Base-by-base conservation (phyloP, 2,797 vertebrate species). In the Mormyrus proboscirostris region DNA sequence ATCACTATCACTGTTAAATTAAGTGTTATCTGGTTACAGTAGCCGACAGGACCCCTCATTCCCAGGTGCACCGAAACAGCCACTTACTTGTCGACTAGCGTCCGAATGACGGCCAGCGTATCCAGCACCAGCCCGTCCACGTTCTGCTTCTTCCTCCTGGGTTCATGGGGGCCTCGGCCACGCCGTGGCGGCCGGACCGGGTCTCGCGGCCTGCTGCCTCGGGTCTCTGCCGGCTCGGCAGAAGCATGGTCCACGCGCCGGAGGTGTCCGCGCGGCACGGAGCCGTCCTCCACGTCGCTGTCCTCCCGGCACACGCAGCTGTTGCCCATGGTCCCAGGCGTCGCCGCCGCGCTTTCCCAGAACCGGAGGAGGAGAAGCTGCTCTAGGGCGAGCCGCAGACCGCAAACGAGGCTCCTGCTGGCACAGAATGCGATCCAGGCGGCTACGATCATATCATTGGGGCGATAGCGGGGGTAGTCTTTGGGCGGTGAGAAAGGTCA, bases 371-470 rank as follows among this genome's bases (percentile, higher is more conserved):
- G 33, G 91, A 93, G 95, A 91, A 94, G 95, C 93, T 96, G 96
- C 91, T 92, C 92, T 91, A 97, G 94, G 94, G 97, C 95, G 94
- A 97, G 95, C 91, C 96, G 97, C 92, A 99, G 96, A 97, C 97
- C 97, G 96, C 91, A 96, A 87, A 96, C 95, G 92, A 99, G 97
- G 97, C 97, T 98, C 96, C 97, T 97, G 97, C 97, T 99, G 92
- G 96, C 97, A 96, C 97, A 98, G 95, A 98, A 99, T 96, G 97
- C 96, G 94, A 97, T 96, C 96, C 97, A 97, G 95, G 97, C 96
- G 92, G 97, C 96, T 96, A 99, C 97, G 96, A 99, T 99, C 98
- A 99, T 99, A 99, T 99, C 98, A 99, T 99, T 97, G 96, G 97
- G 94, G 94, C 95, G 95, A 94, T 93, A 95, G 95, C 92, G 94